phyloP scores from a whole-genome alignment of 2,888 invertebrate species.

The Euspilapteryx auroguttella region DNA sequence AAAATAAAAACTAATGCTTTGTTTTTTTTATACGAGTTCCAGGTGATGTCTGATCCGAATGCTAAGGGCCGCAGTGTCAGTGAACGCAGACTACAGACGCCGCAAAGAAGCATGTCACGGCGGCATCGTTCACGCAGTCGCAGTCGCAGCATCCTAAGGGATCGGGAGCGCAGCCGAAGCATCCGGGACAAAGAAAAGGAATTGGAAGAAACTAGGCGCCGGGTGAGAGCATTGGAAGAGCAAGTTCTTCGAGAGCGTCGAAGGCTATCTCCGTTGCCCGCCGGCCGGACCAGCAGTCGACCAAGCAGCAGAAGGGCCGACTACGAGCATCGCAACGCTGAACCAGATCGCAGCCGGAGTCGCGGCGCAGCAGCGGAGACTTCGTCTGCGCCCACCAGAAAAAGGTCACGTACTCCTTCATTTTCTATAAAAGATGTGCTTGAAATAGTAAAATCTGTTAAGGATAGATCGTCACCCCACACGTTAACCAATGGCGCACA shows the following conservation, averaged over 20 bases:
- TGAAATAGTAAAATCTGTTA: background rate
- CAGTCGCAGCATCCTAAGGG: background rate
- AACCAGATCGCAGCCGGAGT: background rate
- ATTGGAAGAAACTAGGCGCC: no score
- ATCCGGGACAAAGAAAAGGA: no score
- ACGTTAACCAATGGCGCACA: no score
- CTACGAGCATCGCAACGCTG: background rate
- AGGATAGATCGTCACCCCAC: background rate
- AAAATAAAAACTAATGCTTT: no score
- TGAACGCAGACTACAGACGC: background rate
- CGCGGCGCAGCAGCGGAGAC: background rate
- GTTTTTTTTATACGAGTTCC: background rate
- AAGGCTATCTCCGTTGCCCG: no score
- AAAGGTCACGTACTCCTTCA: constrained; percentile 1
- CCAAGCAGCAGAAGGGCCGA: background rate
- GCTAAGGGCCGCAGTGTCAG: no score
- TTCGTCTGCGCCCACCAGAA: background rate
- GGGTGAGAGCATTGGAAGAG: no score
- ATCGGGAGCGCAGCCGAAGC: background rate
- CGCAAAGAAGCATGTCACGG: background rate
- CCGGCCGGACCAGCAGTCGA: background rate
- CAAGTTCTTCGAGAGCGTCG: no score
- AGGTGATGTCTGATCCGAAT: background rate
- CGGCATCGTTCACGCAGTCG: background rate
- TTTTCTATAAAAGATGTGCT: constrained; percentile 1